Evolutionary conservation across 2,888 invertebrate genomes (phyloP).

Genomic region (Mesorhabditis spiculigera): DNA sequence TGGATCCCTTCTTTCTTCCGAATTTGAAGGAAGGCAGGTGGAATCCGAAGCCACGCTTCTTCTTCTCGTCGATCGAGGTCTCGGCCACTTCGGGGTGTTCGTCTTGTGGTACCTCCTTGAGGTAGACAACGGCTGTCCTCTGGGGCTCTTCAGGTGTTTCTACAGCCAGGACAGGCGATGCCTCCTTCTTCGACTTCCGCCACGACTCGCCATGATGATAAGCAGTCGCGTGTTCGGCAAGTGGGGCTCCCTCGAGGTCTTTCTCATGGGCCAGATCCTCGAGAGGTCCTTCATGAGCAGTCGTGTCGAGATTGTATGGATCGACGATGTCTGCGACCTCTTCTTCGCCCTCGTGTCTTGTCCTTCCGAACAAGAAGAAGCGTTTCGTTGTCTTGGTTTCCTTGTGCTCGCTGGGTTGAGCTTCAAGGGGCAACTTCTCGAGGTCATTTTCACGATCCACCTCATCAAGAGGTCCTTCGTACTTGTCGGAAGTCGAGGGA

Average conservation of each 20-base stretch:
- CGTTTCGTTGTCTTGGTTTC: constrained; percentile 7
- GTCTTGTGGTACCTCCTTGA: constrained; percentile 10
- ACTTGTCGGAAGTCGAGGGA: constrained; percentile 9
- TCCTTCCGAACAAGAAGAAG: neutral
- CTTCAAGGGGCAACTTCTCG: constrained; percentile 8
- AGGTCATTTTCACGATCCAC: constrained; percentile 9
- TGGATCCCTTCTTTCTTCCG: neutral
- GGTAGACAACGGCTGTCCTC: constrained; percentile 15
- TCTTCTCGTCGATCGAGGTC: constrained; percentile 4
- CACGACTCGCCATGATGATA: constrained; percentile 22
- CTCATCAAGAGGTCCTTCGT: constrained; percentile 15
- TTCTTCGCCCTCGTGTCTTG: neutral
- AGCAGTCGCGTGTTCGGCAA: constrained; percentile 16
- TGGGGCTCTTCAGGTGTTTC: neutral
- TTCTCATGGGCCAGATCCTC: constrained; percentile 16
- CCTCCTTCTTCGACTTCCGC: constrained; percentile 13
- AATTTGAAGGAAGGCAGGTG: neutral
- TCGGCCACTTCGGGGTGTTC: neutral
- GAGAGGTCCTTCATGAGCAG: constrained; percentile 13
- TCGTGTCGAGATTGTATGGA: constrained; percentile 8
- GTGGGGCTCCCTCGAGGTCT: constrained; percentile 24
- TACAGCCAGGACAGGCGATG: neutral
- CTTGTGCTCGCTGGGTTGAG: constrained; percentile 3
- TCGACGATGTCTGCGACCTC: constrained; percentile 18
- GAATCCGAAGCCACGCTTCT: constrained; percentile 5